These are phyloP conservation scores for Platyrinchus mystaceus DNA, from an alignment of 2,797 vertebrate genomes.

Conservation along the genomic window DNA sequence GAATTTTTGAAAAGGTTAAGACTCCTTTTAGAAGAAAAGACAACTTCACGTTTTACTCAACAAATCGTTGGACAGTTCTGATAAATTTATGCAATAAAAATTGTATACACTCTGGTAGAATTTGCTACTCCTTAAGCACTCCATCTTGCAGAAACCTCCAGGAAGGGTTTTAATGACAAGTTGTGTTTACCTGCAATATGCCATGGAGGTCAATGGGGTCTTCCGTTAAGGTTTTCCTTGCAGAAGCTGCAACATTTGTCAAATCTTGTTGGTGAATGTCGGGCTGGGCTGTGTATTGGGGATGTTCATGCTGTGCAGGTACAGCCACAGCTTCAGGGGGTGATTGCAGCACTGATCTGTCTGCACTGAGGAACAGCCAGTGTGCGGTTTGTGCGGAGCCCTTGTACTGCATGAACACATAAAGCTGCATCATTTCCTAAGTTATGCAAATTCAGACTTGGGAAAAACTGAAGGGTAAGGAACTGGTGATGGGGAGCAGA, in stretches of 20 bases:
- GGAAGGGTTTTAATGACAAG: not conserved
- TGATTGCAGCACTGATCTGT: rapidly evolving
- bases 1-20: not conserved
- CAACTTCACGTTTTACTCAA: not conserved
- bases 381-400: not conserved
- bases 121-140: not conserved
- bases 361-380: rapidly evolving
- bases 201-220: not conserved
- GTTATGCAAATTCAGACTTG: rapidly evolving
- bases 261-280: not conserved
- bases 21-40: not conserved
- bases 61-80: not conserved
- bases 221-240: not conserved
- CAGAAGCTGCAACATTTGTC: not conserved
- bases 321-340: not conserved
- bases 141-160: not conserved
- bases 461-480: not conserved
- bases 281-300: rapidly evolving
- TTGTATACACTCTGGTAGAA: not conserved
- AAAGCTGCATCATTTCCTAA: rapidly evolving
- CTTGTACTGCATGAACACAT: not conserved
- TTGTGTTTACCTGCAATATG: not conserved
- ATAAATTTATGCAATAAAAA: not conserved
- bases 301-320: rapidly evolving
- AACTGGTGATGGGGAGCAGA: not conserved